Percentiles rank a stretch among this genome's conserved stretches.
Evolutionary conservation across 2,797 vertebrate species (phyloP).

Genomic region (Harpagifer antarcticus): DNA sequence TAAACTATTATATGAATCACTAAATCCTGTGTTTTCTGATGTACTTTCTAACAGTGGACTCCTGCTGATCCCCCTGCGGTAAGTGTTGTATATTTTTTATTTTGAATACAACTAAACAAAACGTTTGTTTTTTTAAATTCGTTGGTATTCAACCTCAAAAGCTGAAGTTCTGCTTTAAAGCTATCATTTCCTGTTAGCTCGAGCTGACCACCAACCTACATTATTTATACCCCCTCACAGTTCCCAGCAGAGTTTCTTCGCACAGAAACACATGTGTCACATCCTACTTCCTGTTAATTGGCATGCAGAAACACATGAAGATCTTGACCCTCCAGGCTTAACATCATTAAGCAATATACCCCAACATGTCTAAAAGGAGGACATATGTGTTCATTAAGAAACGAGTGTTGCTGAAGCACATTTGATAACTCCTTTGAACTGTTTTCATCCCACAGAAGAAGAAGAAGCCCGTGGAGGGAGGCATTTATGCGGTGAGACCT

Average conservation of each 20-base stretch:
- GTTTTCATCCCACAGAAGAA: constrained; percentile 71
- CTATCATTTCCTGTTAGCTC: constrained; percentile 61
- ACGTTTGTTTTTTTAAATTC: not conserved
- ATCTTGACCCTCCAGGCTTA: not conserved
- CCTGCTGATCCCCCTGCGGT: constrained; percentile 35
- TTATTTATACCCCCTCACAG: constrained; percentile 49
- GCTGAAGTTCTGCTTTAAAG: constrained; percentile 28
- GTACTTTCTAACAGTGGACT: constrained; percentile 44
- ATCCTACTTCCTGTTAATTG: constrained; percentile 37
- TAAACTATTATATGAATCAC: not conserved
- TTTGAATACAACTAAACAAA: not conserved
- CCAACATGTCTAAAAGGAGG: not conserved
- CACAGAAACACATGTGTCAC: constrained; percentile 3
- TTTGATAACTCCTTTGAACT: constrained; percentile 6
- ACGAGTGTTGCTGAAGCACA: not conserved
- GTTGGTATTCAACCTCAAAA: not conserved
- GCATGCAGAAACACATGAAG: not conserved
- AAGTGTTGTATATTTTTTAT: not conserved
- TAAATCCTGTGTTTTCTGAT: not conserved
- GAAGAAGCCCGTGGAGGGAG: constrained; percentile 39
- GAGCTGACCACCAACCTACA: constrained; percentile 55
- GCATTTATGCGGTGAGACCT: constrained; percentile 80
- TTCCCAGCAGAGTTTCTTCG: constrained; percentile 43
- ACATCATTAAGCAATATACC: not conserved
- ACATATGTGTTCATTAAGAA: not conserved